Conservation (phyloP, 2,797 vertebrate genomes). For the Sebastes alutus region DNA sequence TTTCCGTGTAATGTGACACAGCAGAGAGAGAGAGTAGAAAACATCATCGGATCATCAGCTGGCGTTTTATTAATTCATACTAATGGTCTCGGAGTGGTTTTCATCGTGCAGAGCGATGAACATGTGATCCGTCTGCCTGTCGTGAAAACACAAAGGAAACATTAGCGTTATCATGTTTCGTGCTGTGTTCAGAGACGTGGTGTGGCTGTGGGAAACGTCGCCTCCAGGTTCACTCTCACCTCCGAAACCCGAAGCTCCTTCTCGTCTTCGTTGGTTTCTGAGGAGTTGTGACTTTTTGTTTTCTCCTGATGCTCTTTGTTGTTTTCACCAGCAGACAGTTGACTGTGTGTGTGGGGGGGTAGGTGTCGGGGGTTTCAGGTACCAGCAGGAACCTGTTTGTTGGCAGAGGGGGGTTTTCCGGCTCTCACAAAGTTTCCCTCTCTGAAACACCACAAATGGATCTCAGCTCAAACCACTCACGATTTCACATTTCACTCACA, state of each 20-base stretch:
- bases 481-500: no score
- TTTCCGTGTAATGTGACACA: background rate
- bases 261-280: slow-evolving; percentile 5
- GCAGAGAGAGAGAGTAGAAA: background rate
- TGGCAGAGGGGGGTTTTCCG: slow-evolving; percentile 11
- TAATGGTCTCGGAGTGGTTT: background rate
- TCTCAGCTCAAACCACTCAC: background rate
- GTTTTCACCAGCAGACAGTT: background rate
- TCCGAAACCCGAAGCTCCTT: slow-evolving; percentile 40
- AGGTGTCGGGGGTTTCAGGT: slow-evolving; percentile 12
- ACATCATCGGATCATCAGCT: background rate
- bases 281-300: slow-evolving; percentile 6
- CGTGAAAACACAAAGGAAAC: background rate
- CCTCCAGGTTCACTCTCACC: slow-evolving; percentile 39
- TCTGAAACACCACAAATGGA: background rate
- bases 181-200: slow-evolving; percentile 13
- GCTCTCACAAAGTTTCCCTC: background rate
- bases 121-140: background rate
- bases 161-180: background rate
- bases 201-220: slow-evolving; percentile 9
- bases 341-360: background rate
- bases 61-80: background rate
- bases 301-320: slow-evolving; percentile 16
- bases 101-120: background rate
- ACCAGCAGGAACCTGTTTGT: slow-evolving; percentile 24